These are phyloP conservation scores for Eonycteris spelaea DNA, from an alignment of 2,113 vertebrate genomes.

Conservation along the genomic window DNA sequence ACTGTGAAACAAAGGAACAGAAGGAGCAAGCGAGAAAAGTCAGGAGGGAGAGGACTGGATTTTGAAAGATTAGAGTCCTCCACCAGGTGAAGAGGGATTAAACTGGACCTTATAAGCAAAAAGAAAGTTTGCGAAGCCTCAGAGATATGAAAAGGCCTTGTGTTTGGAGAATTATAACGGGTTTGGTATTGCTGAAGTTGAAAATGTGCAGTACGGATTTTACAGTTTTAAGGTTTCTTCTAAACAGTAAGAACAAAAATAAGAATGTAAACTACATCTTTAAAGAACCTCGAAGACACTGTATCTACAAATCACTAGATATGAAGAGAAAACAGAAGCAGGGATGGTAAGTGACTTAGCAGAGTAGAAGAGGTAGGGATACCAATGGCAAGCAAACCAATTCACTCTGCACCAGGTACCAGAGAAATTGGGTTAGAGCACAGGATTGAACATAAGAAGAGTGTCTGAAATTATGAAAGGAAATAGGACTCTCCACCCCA, in stretches of 20 bases:
- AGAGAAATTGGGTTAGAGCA: not conserved
- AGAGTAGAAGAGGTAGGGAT: not conserved
- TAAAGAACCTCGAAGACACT: not conserved
- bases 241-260: conserved; percentile 8
- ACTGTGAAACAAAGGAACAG: conserved; percentile 2
- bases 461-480: not conserved
- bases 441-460: not conserved
- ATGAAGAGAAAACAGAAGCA: not conserved
- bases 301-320: not conserved
- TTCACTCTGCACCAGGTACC: not conserved
- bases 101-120: not conserved
- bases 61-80: conserved; percentile 16
- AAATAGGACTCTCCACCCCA: not conserved
- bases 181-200: not conserved
- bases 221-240: not conserved
- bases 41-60: not conserved
- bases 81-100: not conserved
- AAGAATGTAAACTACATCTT: not conserved
- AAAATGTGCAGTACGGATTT: not conserved
- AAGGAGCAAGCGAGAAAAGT: not conserved
- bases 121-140: not conserved
- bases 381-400: not conserved
- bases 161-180: not conserved
- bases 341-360: not conserved
- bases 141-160: not conserved